phyloP scores from a whole-genome alignment of 1,140 invertebrate species.

The Drosophila jambulina region DNA sequence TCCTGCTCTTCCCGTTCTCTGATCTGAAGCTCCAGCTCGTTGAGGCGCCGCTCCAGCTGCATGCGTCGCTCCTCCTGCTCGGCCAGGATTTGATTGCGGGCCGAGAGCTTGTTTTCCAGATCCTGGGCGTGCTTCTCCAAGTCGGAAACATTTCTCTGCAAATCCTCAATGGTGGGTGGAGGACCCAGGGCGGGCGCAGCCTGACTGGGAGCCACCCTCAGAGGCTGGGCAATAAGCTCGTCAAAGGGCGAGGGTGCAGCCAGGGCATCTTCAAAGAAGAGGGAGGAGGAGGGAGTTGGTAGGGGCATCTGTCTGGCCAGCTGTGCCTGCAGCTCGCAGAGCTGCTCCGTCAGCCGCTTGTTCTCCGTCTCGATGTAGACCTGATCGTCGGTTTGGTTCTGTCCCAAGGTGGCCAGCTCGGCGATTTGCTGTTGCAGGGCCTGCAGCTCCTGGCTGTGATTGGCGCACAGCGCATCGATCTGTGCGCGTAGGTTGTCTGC shows the following conservation, averaged over 20 bases:
- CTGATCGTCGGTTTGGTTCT: constrained; percentile 84
- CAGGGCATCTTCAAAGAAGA: constrained; percentile 65
- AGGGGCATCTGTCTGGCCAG: constrained; percentile 45
- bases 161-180: constrained; percentile 76
- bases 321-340: constrained; percentile 73
- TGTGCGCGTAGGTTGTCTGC: constrained; percentile 79
- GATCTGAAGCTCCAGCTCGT: constrained; percentile 35
- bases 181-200: constrained; percentile 3
- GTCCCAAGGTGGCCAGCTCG: constrained; percentile 76
- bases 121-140: constrained; percentile 82
- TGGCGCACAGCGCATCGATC: constrained; percentile 71
- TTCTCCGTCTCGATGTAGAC: constrained; percentile 84
- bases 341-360: constrained; percentile 71
- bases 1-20: constrained; percentile 51
- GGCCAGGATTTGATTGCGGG: constrained; percentile 44
- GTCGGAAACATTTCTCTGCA: constrained; percentile 81
- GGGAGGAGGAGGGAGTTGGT: constrained; percentile 51
- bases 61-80: constrained; percentile 56
- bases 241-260: constrained; percentile 72
- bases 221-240: constrained; percentile 63
- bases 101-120: constrained; percentile 62
- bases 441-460: constrained; percentile 76
- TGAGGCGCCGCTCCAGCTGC: constrained; percentile 55
- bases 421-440: constrained; percentile 75
- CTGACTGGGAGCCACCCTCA: constrained; percentile 15